phyloP scores from a whole-genome alignment of 2,113 vertebrate genomes.

The Monarcha castaneiventris region DNA sequence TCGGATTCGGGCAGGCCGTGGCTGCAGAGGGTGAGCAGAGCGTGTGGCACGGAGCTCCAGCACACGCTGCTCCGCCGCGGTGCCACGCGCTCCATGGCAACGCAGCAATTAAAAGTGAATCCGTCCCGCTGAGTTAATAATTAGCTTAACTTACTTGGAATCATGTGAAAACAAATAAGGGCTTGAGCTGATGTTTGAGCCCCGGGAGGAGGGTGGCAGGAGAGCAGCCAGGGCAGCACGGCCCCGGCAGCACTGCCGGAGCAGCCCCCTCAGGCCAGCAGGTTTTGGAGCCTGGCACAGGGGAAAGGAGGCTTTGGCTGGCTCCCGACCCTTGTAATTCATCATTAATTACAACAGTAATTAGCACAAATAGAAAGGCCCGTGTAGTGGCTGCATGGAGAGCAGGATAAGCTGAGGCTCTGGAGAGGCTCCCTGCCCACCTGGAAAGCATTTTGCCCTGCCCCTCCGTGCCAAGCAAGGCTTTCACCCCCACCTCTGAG shows the following conservation, averaged over 20 bases:
- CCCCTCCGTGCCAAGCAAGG: background rate
- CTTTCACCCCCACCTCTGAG: background rate
- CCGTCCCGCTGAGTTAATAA: slow-evolving; percentile 50
- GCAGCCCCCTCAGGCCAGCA: background rate
- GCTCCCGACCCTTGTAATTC: background rate
- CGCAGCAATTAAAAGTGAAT: slow-evolving; percentile 46
- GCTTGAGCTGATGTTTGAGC: background rate
- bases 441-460: background rate
- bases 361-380: background rate
- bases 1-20: accelerated
- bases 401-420: background rate
- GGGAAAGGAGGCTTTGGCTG: background rate
- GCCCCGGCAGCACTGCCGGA: background rate
- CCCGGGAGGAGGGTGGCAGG: background rate
- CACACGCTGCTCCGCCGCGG: background rate
- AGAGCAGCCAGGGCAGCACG: background rate
- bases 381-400: background rate
- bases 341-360: background rate
- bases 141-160: slow-evolving; percentile 54
- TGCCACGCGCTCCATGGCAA: background rate
- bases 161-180: slow-evolving; percentile 38
- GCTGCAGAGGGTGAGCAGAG: background rate
- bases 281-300: background rate
- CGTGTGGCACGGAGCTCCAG: accelerated
- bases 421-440: background rate